Evolutionary conservation across 2,113 vertebrate genomes (phyloP).

Genomic region (Ciconia boyciana): DNA sequence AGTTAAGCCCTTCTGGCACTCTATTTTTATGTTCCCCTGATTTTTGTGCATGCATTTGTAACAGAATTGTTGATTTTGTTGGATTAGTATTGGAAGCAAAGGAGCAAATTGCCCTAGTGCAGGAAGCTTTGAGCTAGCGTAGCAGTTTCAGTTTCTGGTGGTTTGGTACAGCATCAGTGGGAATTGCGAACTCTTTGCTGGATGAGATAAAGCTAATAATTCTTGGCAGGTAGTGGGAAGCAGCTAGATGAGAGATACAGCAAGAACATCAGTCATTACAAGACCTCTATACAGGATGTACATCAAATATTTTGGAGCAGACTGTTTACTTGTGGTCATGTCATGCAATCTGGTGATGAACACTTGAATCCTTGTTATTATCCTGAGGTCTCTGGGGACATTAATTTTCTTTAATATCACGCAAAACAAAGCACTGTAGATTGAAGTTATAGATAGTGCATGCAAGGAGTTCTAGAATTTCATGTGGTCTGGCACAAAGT

Average conservation of each 20-base stretch:
- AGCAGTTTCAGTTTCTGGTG: neutral
- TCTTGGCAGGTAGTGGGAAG: constrained; percentile 1
- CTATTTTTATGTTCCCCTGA: neutral
- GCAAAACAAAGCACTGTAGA: neutral
- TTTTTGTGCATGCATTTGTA: neutral
- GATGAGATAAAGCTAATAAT: neutral
- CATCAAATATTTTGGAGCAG: neutral
- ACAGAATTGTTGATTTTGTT: neutral
- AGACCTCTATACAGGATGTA: neutral
- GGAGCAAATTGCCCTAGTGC: neutral
- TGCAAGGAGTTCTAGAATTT: neutral
- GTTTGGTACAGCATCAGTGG: neutral
- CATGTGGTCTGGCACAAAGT: neutral
- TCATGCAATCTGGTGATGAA: neutral
- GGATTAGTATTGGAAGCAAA: neutral
- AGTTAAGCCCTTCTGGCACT: neutral
- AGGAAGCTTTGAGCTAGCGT: neutral
- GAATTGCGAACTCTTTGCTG: neutral
- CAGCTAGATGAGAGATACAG: neutral
- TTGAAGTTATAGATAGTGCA: neutral
- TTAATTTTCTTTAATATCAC: neutral
- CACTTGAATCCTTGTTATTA: neutral
- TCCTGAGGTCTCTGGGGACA: neutral
- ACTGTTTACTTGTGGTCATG: neutral
- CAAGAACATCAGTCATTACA: neutral